phyloP scores from a whole-genome alignment of 2,888 invertebrate genomes.

The Corythucha ciliata region DNA sequence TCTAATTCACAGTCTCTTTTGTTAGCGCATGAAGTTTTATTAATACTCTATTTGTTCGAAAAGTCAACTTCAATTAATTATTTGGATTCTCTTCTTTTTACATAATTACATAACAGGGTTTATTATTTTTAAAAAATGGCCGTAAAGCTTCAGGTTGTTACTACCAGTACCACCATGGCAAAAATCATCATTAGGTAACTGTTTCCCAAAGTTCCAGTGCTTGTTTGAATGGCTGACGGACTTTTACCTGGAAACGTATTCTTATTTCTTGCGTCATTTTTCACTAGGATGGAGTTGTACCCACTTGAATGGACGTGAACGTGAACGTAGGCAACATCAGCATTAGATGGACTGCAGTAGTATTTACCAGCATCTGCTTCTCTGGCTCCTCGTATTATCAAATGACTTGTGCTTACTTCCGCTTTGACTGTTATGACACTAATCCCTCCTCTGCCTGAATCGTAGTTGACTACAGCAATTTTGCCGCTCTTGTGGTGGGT shows the following conservation, averaged over 20 bases:
- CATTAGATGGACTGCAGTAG: constrained; percentile 28
- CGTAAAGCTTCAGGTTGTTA: constrained; percentile 13
- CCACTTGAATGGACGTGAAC: constrained; percentile 28
- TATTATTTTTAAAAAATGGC: no score
- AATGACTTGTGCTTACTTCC: constrained; percentile 24
- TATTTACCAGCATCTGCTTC: constrained; percentile 26
- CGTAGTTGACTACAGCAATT: constrained; percentile 28
- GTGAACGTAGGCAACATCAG: constrained; percentile 27
- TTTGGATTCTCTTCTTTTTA: no score
- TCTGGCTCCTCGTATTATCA: constrained; percentile 23
- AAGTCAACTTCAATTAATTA: no score
- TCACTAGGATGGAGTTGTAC: neutral
- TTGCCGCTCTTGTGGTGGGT: constrained; percentile 28
- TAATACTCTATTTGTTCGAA: no score
- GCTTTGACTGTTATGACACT: constrained; percentile 28
- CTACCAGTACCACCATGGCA: constrained; percentile 16
- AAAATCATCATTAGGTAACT: constrained; percentile 18
- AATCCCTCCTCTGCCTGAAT: constrained; percentile 26
- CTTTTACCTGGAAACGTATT: constrained; percentile 27
- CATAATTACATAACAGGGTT: no score
- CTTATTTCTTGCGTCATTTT: no score
- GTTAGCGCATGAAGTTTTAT: no score
- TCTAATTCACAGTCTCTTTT: no score
- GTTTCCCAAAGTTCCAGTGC: constrained; percentile 20
- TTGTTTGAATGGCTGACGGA: constrained; percentile 25